phyloP scores from a whole-genome alignment of 2,888 invertebrate species.

The Phyllotreta striolata region DNA sequence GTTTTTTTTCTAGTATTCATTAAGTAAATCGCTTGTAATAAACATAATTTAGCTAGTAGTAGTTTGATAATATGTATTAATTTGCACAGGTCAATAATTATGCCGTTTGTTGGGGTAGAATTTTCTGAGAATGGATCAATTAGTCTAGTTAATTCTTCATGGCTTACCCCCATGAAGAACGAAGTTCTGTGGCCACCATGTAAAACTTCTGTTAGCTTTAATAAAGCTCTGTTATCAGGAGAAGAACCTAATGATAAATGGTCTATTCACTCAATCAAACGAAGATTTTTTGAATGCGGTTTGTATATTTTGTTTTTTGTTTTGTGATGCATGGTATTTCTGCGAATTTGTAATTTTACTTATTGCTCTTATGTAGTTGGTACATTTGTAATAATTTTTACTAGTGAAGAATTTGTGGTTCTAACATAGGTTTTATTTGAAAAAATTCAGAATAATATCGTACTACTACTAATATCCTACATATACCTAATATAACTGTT shows the following conservation, averaged over 20 bases:
- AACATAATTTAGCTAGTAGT: too few relatives aligned
- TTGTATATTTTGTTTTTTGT: slow-evolving; percentile 16
- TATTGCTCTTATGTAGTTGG: neutral
- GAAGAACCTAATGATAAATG: slow-evolving; percentile 30
- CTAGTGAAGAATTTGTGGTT: too few relatives aligned
- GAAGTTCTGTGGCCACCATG: slow-evolving; percentile 32
- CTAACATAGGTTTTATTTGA: too few relatives aligned
- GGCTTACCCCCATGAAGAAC: slow-evolving; percentile 25
- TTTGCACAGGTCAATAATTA: neutral
- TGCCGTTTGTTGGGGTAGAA: slow-evolving; percentile 7
- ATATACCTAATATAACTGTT: too few relatives aligned
- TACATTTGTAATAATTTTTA: too few relatives aligned
- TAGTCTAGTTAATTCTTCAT: slow-evolving; percentile 56
- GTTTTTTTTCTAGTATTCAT: too few relatives aligned
- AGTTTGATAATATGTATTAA: too few relatives aligned
- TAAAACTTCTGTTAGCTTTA: slow-evolving; percentile 26
- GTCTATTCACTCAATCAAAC: slow-evolving; percentile 22
- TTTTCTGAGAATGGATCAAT: slow-evolving; percentile 18
- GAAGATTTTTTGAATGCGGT: slow-evolving; percentile 29
- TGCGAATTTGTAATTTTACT: neutral
- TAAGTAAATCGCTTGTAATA: too few relatives aligned
- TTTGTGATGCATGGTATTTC: neutral
- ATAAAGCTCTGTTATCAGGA: slow-evolving; percentile 23
- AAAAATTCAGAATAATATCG: too few relatives aligned
- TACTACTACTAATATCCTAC: too few relatives aligned